Conservation (phyloP, 1,140 invertebrate species). For the Heliconius melpomene region DNA sequence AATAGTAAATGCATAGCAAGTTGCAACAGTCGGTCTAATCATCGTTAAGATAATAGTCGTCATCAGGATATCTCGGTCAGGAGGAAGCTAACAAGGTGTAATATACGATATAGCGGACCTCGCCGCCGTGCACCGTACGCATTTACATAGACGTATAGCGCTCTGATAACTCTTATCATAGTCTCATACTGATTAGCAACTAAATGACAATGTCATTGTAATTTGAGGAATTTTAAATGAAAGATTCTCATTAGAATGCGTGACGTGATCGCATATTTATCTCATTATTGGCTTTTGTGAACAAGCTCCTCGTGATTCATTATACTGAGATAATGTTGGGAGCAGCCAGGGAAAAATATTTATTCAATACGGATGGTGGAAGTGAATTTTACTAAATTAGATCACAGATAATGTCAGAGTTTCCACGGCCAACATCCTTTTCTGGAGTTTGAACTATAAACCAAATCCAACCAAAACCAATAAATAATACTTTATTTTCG, state of each 20-base stretch:
- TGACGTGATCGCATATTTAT: not conserved
- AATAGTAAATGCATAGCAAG: not conserved
- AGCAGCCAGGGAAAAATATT: no score
- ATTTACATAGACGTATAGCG: not conserved
- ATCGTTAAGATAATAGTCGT: slow-evolving; percentile 56
- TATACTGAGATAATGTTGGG: not conserved
- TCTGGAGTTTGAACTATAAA: no score
- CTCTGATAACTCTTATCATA: slow-evolving; percentile 8
- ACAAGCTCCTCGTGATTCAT: not conserved
- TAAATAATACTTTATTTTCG: not conserved
- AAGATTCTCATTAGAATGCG: not conserved
- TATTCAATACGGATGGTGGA: no score
- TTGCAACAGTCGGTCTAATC: slow-evolving; percentile 41
- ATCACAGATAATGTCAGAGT: no score
- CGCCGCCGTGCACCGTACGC: not conserved
- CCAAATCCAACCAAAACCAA: no score
- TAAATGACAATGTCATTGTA: slow-evolving; percentile 6
- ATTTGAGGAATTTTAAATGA: slow-evolving; percentile 2
- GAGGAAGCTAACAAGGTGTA: slow-evolving; percentile 40
- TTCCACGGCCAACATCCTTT: no score
- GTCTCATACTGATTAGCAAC: not conserved
- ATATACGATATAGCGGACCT: slow-evolving; percentile 36
- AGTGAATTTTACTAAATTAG: no score
- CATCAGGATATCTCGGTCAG: slow-evolving; percentile 59
- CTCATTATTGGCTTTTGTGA: slow-evolving; percentile 1